A percentile compares a stretch with the other conserved stretches of the same genome.
Conservation (phyloP, 2,888 invertebrate species). For the Liodrosophila aerea region DNA sequence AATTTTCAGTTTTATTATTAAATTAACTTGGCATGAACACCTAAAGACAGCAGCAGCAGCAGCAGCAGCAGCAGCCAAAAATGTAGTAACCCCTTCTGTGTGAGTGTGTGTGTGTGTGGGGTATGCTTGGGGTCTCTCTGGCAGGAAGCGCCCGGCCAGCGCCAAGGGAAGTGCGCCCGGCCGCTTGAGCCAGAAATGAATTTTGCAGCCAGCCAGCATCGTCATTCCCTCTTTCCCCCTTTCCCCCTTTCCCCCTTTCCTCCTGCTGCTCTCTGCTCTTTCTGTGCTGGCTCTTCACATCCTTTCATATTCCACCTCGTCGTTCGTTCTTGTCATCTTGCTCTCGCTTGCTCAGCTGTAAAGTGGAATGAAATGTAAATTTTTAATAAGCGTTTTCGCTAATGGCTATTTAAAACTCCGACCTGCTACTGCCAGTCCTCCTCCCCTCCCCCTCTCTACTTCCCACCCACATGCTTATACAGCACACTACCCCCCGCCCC, state of each 20-base stretch:
- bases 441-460: not conserved
- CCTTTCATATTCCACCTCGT: no score
- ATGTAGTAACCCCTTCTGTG: slow-evolving; percentile 40
- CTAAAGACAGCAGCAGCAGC: slow-evolving; percentile 75
- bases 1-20: slow-evolving; percentile 80
- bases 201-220: slow-evolving; percentile 41
- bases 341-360: slow-evolving; percentile 65
- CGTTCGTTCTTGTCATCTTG: not conserved
- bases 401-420: slow-evolving; percentile 81
- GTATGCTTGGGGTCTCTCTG: not conserved
- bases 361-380: slow-evolving; percentile 81
- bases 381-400: slow-evolving; percentile 82
- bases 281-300: not conserved
- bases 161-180: slow-evolving; percentile 48
- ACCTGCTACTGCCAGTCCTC: slow-evolving; percentile 38
- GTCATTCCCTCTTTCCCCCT: slow-evolving; percentile 14
- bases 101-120: not conserved
- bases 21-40: slow-evolving; percentile 81
- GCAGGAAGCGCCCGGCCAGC: slow-evolving; percentile 46
- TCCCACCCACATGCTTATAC: slow-evolving; percentile 38
- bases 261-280: slow-evolving; percentile 16
- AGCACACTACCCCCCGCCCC: slow-evolving; percentile 3
- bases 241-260: not conserved
- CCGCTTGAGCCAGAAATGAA: slow-evolving; percentile 50
- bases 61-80: slow-evolving; percentile 44